These are phyloP conservation scores for Pantherophis vulpinus DNA, from an alignment of 2,797 vertebrate genomes.

Conservation along the genomic window DNA sequence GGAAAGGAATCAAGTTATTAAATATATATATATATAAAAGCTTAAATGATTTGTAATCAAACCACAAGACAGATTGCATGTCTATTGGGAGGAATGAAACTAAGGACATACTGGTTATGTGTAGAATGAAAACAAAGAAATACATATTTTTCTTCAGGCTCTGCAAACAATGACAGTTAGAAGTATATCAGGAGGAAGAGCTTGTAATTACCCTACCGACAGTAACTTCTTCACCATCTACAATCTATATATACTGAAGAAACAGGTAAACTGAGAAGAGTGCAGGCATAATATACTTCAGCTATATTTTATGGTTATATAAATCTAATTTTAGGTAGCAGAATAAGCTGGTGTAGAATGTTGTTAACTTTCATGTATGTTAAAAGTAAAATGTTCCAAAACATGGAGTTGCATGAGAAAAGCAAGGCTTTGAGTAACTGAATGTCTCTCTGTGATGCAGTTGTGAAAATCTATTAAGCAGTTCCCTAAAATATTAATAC, in stretches of 20 bases:
- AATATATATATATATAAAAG: not conserved
- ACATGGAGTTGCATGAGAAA: not conserved
- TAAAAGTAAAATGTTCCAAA: not conserved
- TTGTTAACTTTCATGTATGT: not conserved
- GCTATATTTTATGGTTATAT: not conserved
- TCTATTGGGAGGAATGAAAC: not conserved
- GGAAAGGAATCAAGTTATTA: not conserved
- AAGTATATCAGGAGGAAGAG: not conserved
- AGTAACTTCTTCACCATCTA: not conserved
- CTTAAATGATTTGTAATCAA: not conserved
- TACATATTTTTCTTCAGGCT: not conserved
- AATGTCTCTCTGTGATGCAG: not conserved
- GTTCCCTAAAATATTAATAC: conserved; percentile 19
- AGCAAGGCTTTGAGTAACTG: not conserved
- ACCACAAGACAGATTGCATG: not conserved
- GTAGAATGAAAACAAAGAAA: not conserved
- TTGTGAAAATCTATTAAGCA: not conserved
- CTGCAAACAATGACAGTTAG: not conserved
- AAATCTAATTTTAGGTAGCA: not conserved
- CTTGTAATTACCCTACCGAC: not conserved
- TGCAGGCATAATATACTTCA: not conserved
- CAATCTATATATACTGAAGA: not conserved
- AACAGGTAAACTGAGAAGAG: not conserved
- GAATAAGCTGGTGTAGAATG: not conserved
- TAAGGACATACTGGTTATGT: not conserved